These are phyloP conservation scores for Pipistrellus pygmaeus DNA, from an alignment of 2,797 vertebrate species.

Conservation along the genomic window DNA sequence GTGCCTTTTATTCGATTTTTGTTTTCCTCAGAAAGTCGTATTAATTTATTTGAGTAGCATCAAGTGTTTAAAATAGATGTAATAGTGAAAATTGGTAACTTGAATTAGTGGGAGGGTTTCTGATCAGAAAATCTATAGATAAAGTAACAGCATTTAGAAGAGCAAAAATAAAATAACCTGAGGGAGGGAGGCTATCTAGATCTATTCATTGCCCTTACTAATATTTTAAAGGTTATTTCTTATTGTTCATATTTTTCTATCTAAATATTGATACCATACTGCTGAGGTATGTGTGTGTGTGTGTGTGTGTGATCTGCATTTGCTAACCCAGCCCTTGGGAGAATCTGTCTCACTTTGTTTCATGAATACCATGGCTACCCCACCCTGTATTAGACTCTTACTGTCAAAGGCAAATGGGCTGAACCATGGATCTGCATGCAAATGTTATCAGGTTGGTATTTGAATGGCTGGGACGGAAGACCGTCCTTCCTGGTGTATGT, in stretches of 20 bases:
- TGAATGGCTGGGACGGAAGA: slow-evolving; percentile 47
- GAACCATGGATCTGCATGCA: slow-evolving; percentile 23
- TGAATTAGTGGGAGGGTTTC: background rate
- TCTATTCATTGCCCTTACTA: background rate
- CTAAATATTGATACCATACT: background rate
- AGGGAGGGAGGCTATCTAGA: background rate
- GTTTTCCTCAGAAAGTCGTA: background rate
- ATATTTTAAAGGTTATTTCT: background rate
- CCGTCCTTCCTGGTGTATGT: background rate
- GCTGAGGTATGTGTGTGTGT: background rate
- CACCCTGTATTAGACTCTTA: slow-evolving; percentile 36
- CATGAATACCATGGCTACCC: background rate
- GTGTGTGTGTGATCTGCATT: background rate
- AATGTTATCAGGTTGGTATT: slow-evolving; percentile 57
- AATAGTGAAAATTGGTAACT: background rate
- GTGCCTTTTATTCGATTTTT: background rate
- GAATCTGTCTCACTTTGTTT: slow-evolving; percentile 40
- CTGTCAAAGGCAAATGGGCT: slow-evolving; percentile 25
- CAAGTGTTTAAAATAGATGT: slow-evolving; percentile 9
- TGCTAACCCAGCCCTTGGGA: slow-evolving; percentile 41
- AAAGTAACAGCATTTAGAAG: background rate
- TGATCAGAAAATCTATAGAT: background rate
- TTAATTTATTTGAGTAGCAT: slow-evolving; percentile 23
- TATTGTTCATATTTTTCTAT: slow-evolving; percentile 6
- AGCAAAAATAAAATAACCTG: background rate